A percentile compares a stretch with the other conserved stretches of the same genome.
phyloP scores from a whole-genome alignment of 1,140 invertebrate genomes.

The Xylocopa sonorina region DNA sequence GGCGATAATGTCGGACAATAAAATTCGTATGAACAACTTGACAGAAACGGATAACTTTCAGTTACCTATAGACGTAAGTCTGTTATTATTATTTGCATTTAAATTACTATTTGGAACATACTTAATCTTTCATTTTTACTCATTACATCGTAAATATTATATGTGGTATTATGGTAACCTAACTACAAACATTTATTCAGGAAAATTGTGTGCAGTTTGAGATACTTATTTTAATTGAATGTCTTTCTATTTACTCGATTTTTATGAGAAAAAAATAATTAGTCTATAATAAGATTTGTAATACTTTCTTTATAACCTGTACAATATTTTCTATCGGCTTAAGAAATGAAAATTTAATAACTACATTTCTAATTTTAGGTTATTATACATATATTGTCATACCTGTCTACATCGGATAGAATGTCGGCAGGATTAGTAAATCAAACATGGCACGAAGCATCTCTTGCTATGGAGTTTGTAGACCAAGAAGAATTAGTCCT shows the following conservation, averaged over 20 bases:
- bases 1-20: slow-evolving; percentile 13
- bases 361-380: slow-evolving; percentile 79
- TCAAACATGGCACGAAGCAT: slow-evolving; percentile 83
- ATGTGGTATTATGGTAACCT: background rate
- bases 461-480: slow-evolving; percentile 83
- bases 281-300: no score
- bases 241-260: background rate
- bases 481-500: slow-evolving; percentile 82
- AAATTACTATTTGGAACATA: background rate
- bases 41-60: slow-evolving; percentile 28
- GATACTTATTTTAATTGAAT: background rate
- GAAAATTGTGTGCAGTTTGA: background rate
- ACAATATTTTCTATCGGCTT: background rate
- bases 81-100: background rate
- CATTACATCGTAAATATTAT: background rate
- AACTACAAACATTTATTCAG: background rate
- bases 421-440: slow-evolving; percentile 84
- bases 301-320: no score
- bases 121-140: background rate
- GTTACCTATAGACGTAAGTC: slow-evolving; percentile 46
- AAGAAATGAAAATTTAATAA: background rate
- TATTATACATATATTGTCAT: slow-evolving; percentile 85
- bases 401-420: slow-evolving; percentile 84
- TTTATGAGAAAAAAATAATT: background rate
- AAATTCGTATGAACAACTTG: slow-evolving; percentile 7